These are phyloP conservation scores for Zaprionus tsacasi DNA, from an alignment of 1,140 invertebrate species.

Conservation along the genomic window DNA sequence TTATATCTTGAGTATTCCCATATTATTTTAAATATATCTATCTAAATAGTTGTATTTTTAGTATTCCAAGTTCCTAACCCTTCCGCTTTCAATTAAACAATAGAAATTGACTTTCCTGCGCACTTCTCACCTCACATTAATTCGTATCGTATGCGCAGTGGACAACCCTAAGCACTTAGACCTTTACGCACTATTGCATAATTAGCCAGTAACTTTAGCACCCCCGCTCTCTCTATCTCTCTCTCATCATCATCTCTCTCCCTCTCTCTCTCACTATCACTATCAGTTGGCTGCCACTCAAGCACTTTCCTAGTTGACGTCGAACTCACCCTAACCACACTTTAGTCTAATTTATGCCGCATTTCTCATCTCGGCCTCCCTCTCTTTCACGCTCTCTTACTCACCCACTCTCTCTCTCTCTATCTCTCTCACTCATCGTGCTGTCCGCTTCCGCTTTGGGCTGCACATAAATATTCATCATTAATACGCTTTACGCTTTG, in stretches of 20 bases:
- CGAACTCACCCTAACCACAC: constrained; percentile 61
- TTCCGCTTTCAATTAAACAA: constrained; percentile 1
- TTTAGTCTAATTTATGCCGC: constrained; percentile 78
- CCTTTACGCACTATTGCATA: constrained; percentile 62
- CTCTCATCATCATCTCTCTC: neutral
- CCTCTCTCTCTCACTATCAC: constrained; percentile 13
- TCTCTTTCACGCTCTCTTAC: constrained; percentile 11
- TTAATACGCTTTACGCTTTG: constrained; percentile 80
- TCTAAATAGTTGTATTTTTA: no score
- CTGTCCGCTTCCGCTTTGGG: constrained; percentile 64
- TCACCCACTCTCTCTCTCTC: constrained; percentile 23
- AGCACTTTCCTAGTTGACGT: constrained; percentile 42
- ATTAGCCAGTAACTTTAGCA: constrained; percentile 56
- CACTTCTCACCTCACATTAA: constrained; percentile 11
- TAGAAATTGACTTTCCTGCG: constrained; percentile 32
- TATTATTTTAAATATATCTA: neutral
- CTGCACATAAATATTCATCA: constrained; percentile 81
- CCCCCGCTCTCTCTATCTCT: neutral
- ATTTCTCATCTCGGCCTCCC: constrained; percentile 36
- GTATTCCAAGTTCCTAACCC: no score
- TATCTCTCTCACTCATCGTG: constrained; percentile 18
- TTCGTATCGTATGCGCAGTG: neutral
- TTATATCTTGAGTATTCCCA: no score
- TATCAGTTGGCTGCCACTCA: constrained; percentile 42
- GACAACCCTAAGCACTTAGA: constrained; percentile 43